A percentile compares a stretch with the other conserved stretches of the same genome.
phyloP scores from a whole-genome alignment of 1,140 invertebrate species.

The Cotesia glomerata region DNA sequence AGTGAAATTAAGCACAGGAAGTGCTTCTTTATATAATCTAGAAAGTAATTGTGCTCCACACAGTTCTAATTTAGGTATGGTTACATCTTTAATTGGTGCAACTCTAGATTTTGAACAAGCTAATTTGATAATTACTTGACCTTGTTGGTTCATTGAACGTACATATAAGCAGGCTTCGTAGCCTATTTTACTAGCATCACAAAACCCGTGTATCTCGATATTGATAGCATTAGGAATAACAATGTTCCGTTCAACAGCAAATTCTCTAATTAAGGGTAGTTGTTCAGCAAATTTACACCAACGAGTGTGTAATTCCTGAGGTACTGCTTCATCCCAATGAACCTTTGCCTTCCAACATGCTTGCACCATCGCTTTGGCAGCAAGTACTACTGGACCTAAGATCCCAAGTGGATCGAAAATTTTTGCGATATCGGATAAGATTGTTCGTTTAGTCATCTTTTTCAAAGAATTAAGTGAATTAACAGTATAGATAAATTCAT shows the following conservation, averaged over 20 bases:
- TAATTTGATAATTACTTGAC: not conserved
- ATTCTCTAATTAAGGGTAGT: not conserved
- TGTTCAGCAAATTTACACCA: not conserved
- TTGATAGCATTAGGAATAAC: not conserved
- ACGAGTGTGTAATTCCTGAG: not conserved
- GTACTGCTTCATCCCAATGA: slow-evolving; percentile 28
- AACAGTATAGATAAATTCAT: not conserved
- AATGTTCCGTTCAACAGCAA: not conserved
- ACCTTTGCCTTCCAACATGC: slow-evolving; percentile 28
- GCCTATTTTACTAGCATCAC: slow-evolving; percentile 41
- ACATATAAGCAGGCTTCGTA: slow-evolving; percentile 50
- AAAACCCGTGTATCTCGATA: slow-evolving; percentile 45
- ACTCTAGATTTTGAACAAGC: slow-evolving; percentile 32
- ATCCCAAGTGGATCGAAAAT: slow-evolving; percentile 26
- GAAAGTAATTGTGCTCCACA: slow-evolving; percentile 45
- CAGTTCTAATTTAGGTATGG: slow-evolving; percentile 48
- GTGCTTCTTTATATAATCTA: slow-evolving; percentile 16
- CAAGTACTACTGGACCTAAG: slow-evolving; percentile 30
- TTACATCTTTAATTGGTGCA: slow-evolving; percentile 43
- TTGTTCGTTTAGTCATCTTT: slow-evolving; percentile 17
- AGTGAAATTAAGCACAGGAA: no score
- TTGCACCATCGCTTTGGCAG: slow-evolving; percentile 31
- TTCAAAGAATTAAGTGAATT: not conserved
- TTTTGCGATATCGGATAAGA: slow-evolving; percentile 19
- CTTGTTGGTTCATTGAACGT: not conserved